Percentiles rank a stretch among this genome's conserved stretches.
These are phyloP conservation scores for Heterodera carotae DNA, from an alignment of 1,140 invertebrate genomes.

Conservation along the genomic window DNA sequence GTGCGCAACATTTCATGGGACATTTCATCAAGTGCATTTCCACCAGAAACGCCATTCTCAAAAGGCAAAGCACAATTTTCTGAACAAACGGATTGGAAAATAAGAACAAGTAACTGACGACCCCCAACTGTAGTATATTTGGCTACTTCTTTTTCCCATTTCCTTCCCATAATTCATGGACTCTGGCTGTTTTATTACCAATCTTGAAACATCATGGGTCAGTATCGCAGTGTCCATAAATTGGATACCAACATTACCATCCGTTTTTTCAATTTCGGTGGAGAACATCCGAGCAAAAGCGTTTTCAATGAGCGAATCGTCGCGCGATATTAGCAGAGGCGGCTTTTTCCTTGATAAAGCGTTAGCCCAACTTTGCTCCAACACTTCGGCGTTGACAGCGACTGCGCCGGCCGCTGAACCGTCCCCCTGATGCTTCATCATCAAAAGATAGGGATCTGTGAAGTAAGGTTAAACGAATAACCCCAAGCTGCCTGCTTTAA, in stretches of 20 bases:
- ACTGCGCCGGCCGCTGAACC: conserved; percentile 35
- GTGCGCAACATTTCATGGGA: conserved; percentile 33
- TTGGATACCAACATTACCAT: too few relatives aligned
- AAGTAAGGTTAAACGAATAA: background rate
- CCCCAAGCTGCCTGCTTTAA: background rate
- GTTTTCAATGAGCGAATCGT: conserved; percentile 12
- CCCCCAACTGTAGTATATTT: too few relatives aligned
- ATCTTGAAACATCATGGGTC: too few relatives aligned
- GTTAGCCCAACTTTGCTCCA: conserved; percentile 35
- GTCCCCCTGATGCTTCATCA: conserved; percentile 45
- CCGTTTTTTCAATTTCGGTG: background rate
- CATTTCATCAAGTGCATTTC: conserved; percentile 17
- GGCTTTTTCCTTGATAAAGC: conserved; percentile 34
- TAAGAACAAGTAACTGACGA: too few relatives aligned
- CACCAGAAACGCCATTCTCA: conserved; percentile 7
- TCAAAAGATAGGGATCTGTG: conserved; percentile 50
- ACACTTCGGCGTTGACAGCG: background rate
- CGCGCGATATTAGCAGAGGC: conserved; percentile 24
- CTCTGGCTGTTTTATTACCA: too few relatives aligned
- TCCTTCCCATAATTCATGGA: too few relatives aligned
- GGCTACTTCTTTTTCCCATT: too few relatives aligned
- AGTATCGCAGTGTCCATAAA: too few relatives aligned
- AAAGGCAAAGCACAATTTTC: background rate
- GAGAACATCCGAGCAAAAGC: conserved; percentile 12
- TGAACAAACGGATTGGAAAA: too few relatives aligned